Evolutionary conservation across 2,797 vertebrate species (phyloP), one percentile per base, ranked within the genome.

Genomic region (Capromys pilorides): DNA sequence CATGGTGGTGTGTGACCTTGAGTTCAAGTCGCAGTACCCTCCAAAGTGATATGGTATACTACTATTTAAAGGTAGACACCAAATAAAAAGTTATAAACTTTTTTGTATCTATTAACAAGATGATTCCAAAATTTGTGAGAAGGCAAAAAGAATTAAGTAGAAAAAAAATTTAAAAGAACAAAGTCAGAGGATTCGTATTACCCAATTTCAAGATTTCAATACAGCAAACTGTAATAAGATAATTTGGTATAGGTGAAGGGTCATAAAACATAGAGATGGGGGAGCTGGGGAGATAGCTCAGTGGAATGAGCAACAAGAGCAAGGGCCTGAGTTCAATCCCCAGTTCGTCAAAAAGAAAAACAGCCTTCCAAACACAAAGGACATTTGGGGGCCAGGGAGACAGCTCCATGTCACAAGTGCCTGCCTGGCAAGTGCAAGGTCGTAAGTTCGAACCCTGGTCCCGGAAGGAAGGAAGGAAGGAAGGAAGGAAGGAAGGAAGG

Each of bases 51-150:
- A 62, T 62, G 61, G 61, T 41, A 82, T 81, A 80, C 31, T 69
- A 39, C 66, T 69, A 80, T 67, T 41, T 94, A 19, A 90, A 90
- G 41, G 36, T 64, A 84, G 62, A 92, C 45, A 87, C 11, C 62
- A 92, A 87, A 26, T 49, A 59, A 54, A 82, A 95, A 93, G 45
- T 87, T 89, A 92, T 84, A 73, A 80, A 36, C 24, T n/a, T 22
- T 71, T 71, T 71, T 71, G 66, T 36, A 71, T 36, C 3, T 71
- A 69, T 69, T 33, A 69, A 67, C 33, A 66, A 80, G 36, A 51
- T 88, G 51, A 80, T 36, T 82, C 59, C 69, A 83, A 69, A 90
- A 86, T 59, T 41, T 77, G 59, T 51, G 54, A 45, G 66, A 93
- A 92, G 62, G 66, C 78, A 88, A 91, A 91, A 91, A 6, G 12